These are phyloP conservation scores for Pholis gunnellus DNA, from an alignment of 2,113 vertebrate species.

Conservation along the genomic window DNA sequence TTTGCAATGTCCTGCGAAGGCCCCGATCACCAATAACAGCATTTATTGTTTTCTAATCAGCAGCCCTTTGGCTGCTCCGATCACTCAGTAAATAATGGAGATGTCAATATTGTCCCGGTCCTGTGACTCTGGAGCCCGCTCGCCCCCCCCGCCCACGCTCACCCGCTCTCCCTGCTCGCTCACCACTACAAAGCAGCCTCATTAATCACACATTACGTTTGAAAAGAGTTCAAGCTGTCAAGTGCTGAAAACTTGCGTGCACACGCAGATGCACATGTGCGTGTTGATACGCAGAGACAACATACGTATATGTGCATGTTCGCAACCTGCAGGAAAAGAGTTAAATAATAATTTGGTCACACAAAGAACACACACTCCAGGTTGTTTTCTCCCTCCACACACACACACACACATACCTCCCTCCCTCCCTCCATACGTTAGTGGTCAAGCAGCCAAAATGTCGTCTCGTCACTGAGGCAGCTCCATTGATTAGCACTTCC, in stretches of 20 bases:
- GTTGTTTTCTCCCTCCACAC: not conserved
- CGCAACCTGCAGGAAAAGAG: not conserved
- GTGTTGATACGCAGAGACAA: constrained; percentile 3
- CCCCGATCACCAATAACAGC: constrained; percentile 82
- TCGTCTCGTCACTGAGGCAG: constrained; percentile 78
- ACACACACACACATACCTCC: not conserved
- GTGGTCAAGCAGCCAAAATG: constrained; percentile 84
- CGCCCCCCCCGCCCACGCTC: constrained; percentile 40
- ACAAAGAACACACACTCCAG: constrained; percentile 3
- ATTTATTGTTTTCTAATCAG: constrained; percentile 88
- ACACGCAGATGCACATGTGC: not conserved
- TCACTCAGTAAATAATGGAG: constrained; percentile 86
- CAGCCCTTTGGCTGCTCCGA: constrained; percentile 82
- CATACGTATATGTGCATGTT: not conserved
- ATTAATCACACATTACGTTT: constrained; percentile 84
- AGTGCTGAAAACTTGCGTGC: constrained; percentile 56
- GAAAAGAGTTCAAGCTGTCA: constrained; percentile 81
- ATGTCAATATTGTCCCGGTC: constrained; percentile 84
- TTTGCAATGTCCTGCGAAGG: constrained; percentile 79
- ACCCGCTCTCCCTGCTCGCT: constrained; percentile 51
- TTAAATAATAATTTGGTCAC: not conserved
- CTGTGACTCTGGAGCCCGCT: constrained; percentile 75
- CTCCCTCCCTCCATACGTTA: constrained; percentile 65
- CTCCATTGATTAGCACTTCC: constrained; percentile 85
- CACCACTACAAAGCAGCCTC: constrained; percentile 78